Evolutionary conservation across 2,888 invertebrate genomes (phyloP), one percentile per base, ranked within the genome.

Genomic region (Halocaridina rubra): DNA sequence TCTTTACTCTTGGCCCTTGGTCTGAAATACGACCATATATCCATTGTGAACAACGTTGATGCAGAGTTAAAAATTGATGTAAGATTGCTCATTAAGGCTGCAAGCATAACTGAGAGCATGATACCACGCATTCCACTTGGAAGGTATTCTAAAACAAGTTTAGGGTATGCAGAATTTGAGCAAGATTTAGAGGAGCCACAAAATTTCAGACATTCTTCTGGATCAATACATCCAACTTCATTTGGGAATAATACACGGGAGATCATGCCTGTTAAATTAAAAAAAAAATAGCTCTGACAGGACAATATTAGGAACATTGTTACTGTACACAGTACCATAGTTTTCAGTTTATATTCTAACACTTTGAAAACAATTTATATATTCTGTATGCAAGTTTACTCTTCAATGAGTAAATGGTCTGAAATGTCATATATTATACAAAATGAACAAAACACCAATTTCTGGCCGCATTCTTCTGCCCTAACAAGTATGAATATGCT

Each of bases 1-100:
- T 92, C 92, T 27, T 89, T 89, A 7, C 89, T 90, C 2, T 90
- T 89, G 4, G 92, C 90, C 30, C 90, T 90, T 80, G 90, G 91
- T 29, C 92, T 88, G 29, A 92, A 89, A 24, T 90, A 89, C 10
- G 90, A 90, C 91, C 92, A 93, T 77, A 93, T 91, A 89, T 93
- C 93, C 89, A 93, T 91, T 1, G 93, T 93, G 89, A 93, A 92
- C 84, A 93, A 90, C 3, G 92, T 92, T 75, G 91, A 92, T 80
- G 91, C 91, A 76, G 92, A 92, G 90, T 93, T 93, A 89, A 93
- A 93, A 69, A 93, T 92, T 8, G 92, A 92, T 0, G 92, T 92
- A 39, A 93, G 89, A 8, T 92, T 92, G 77, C 92, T 92, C 92
- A 93, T 92, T 13, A 93, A 89, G 2, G 93, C 92, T 5, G 93